These are phyloP conservation scores for Leucopsar rothschildi DNA, from an alignment of 2,113 vertebrate species.

Conservation along the genomic window DNA sequence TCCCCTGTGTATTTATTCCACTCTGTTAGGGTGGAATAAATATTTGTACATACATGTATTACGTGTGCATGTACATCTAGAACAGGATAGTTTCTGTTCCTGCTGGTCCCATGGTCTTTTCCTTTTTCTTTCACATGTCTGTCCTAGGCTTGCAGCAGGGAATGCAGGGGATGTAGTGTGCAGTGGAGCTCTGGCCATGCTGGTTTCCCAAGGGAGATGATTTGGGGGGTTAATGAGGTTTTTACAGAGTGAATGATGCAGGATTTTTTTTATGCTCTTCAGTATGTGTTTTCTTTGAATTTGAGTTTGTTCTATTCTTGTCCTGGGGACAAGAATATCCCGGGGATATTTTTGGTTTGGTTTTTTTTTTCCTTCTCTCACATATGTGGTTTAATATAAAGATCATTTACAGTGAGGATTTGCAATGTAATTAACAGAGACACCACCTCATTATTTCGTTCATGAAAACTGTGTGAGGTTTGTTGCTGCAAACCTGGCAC, in stretches of 20 bases:
- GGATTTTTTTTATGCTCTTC: neutral
- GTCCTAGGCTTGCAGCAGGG: neutral
- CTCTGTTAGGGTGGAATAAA: neutral
- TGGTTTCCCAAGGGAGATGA: neutral
- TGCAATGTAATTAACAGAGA: neutral
- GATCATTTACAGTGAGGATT: neutral
- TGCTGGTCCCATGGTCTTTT: neutral
- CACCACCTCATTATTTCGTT: neutral
- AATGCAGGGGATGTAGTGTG: neutral
- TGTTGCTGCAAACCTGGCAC: neutral
- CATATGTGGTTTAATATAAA: neutral
- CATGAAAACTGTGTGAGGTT: neutral
- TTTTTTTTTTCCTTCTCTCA: neutral
- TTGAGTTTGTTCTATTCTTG: neutral
- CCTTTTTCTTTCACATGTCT: neutral
- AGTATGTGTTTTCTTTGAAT: neutral
- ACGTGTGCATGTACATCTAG: neutral
- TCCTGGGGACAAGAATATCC: too few relatives aligned
- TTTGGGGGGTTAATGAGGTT: neutral
- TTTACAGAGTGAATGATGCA: neutral
- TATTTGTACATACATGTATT: neutral
- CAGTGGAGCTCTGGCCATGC: neutral
- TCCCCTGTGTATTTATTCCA: too few relatives aligned
- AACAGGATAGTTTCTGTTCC: neutral
- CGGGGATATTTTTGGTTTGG: neutral